Evolutionary conservation across 1,140 invertebrate genomes (phyloP), one percentile per base, ranked within the genome.

Genomic region (Euschistus heros): DNA sequence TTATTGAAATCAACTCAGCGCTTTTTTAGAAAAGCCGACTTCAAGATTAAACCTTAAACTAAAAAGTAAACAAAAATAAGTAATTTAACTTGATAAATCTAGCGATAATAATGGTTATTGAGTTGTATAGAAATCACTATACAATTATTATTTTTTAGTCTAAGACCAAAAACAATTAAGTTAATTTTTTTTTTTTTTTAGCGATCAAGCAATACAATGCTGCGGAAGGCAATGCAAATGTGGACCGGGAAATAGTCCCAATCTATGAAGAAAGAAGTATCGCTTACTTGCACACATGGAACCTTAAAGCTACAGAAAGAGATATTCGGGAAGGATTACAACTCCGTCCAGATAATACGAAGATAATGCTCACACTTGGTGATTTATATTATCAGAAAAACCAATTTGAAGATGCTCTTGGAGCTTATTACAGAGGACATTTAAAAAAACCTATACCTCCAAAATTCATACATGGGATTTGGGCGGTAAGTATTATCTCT

Each of bases 171-270:
- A n/a, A n/a, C n/a, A n/a, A n/a, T n/a, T n/a, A n/a, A n/a, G n/a
- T n/a, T n/a, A n/a, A n/a, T n/a, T n/a, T n/a, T n/a, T n/a, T n/a
- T n/a, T n/a, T 37, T 37, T 57, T 26, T 57, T 0, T 14, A 57
- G 54, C 54, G 4, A 57, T 57, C 54, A 22, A 26, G 18, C 20
- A 24, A 24, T 57, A 57, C 14, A 57, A 26, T 17, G 20, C 20
- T 7, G 54, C 54, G 7, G 54, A 57, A 57, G n/a, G 15, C 54
- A 57, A 57, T 26, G 54, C 54, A 15, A 57, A 57, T 15, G 54
- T 24, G 15, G 24, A 57, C 24, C 20, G 24, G 54, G 54, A 57
- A 26, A 57, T 57, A 22, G 14, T 57, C 14, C 54, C 54, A 4
- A 26, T 57, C 24, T 57, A 57, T 24, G 24, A 26, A 24, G 15